Evolutionary conservation across 2,888 invertebrate genomes (phyloP), one percentile per base, ranked within the genome.

Genomic region (Synergus itoensis): DNA sequence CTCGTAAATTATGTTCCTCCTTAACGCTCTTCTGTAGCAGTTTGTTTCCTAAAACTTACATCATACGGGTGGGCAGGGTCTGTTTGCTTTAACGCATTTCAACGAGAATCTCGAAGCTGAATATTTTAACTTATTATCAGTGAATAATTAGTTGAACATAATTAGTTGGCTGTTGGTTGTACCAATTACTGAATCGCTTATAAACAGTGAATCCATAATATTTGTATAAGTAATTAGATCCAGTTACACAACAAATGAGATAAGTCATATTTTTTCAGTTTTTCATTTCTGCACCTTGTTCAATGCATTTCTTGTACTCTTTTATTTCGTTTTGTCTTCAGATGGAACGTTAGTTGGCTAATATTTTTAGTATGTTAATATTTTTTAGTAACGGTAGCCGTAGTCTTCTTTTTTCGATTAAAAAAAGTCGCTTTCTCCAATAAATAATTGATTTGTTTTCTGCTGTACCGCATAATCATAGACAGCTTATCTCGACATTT

Each of bases 1-100:
- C 78, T 82, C 83, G 81, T 83, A 83, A 83, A 82, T 83, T 81
- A 82, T 81, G 81, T 77, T 53, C 75, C 80, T 80, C 48, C 79
- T 83, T 80, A 82, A 83, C 77, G 79, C 79, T 83, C 79, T 80
- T 81, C 79, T 81, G 53, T 57, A 40, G 53, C 73, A 73, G 73
- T 73, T 73, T 73, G 40, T 53, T 73, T 57, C 73, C 73, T 73
- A 73, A 73, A 73, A 53, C 48, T 73, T 36, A 57, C 53, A 73
- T 73, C 53, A 73, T 53, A 73, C 53, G 53, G 53, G 18, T 18
- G 73, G 73, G 73, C 53, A 48, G 48, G 5, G 48, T 48, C 48
- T 73, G 57, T 18, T 73, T 73, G 36, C 73, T 36, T 53, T 57
- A 36, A 57, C 73, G 73, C 73, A 73, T 73, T 73, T 73, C 73